Evolutionary conservation across 2,888 invertebrate species (phyloP).

Genomic region (Sympetrum striolatum): DNA sequence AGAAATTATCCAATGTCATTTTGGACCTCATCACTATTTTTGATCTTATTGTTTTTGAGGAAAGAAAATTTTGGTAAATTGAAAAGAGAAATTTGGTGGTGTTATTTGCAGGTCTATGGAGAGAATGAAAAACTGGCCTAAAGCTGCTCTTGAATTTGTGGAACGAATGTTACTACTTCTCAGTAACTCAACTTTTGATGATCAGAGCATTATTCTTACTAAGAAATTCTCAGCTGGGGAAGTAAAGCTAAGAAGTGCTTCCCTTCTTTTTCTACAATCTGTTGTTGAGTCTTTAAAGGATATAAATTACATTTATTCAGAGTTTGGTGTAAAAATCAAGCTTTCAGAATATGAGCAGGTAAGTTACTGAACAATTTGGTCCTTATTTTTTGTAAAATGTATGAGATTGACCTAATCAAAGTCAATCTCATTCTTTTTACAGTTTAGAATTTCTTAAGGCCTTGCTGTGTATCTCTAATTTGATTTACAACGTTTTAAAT

Average conservation of each 20-base stretch:
- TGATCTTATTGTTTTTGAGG: no score
- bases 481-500: no score
- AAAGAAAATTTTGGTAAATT: no score
- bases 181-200: neutral
- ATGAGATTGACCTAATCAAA: no score
- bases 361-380: neutral
- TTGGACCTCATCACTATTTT: no score
- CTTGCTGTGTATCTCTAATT: no score
- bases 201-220: neutral
- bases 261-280: neutral
- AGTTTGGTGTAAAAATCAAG: neutral
- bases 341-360: neutral
- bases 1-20: no score
- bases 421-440: no score
- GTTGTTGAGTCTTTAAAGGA: neutral
- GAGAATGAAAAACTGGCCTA: neutral
- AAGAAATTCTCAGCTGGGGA: neutral
- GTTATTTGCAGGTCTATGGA: neutral
- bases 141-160: neutral
- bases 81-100: no score
- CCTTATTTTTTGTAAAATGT: no score
- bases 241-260: neutral
- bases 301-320: neutral
- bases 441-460: no score
- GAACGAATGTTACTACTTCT: neutral